Base-by-base conservation (phyloP, 2,888 invertebrate genomes). In the Clostera curtula region DNA sequence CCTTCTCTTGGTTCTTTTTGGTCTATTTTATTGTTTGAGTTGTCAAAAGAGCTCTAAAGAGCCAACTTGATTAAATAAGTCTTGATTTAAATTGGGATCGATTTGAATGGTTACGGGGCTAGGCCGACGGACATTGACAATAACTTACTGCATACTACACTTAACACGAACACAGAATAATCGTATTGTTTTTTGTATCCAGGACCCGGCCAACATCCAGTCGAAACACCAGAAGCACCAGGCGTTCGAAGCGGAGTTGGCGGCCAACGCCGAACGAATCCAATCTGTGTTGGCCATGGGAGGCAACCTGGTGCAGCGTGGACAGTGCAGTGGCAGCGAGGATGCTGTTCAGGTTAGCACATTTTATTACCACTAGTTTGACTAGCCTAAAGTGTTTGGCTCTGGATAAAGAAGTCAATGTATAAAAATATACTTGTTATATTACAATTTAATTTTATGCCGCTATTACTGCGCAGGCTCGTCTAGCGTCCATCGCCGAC, bases 161-260 rank as follows among this genome's bases (percentile, higher is more conserved):
- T n/a, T n/a, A n/a, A n/a, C n/a, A n/a, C 13, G 5, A 25, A 12
- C 19, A 4, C 17, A 20, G 25, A 12, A n/a, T 8, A 16, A 23
- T 25, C 14, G 12, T 18, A 2, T 16, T 15, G 11, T 35, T 9
- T 12, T 10, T n/a, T 18, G 18, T 11, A 4, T 1, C 0, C 41
- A 86, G 85, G 94, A 95, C 69, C 94, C 94, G 7, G 94, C 94
- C 1, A 98, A 99, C 75, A 98, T 99, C 59, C 98, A 97, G 72
- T 96, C 97, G 17, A 99, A 99, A 72, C 98, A 98, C 75, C 99
- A 99, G 83, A 99, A 99, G 72, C 99, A 99, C 84, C 98, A 99
- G 77, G 99, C 99, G 0, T 99, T 99, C 79, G 99, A 99, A 75
- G 98, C 99, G 1, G 99, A 99, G 74, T 77, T 99, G 58, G 97